A percentile compares a stretch with the other conserved stretches of the same genome.
These are phyloP conservation scores for Caenorhabditis angaria DNA, from an alignment of 2,888 invertebrate genomes.

Conservation along the genomic window DNA sequence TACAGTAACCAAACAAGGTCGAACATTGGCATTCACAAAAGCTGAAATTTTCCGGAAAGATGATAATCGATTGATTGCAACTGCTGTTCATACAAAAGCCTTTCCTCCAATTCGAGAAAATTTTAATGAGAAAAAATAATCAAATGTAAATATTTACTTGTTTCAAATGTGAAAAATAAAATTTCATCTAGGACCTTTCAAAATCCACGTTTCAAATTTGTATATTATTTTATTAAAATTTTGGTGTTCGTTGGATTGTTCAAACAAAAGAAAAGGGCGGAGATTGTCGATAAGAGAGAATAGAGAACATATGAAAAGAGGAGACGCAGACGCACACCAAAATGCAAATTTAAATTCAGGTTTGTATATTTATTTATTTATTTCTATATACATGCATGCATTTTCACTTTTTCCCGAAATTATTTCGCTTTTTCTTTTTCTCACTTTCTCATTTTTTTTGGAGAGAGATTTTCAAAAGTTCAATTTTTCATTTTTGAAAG, in stretches of 20 bases:
- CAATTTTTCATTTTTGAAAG: too few species aligned
- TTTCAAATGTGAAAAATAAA: too few species aligned
- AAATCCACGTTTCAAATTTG: neutral
- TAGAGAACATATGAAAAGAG: neutral
- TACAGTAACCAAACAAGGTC: slow-evolving; percentile 81
- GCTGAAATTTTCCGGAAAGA: slow-evolving; percentile 83
- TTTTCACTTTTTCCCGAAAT: slow-evolving; percentile 2
- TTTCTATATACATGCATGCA: neutral
- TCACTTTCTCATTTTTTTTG: neutral
- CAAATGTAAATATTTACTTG: neutral
- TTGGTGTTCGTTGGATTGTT: neutral
- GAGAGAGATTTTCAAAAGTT: neutral
- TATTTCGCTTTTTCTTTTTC: neutral
- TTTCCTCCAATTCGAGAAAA: slow-evolving; percentile 37
- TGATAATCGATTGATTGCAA: slow-evolving; percentile 81
- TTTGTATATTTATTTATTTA: slow-evolving; percentile 1
- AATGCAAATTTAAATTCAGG: slow-evolving; percentile 2
- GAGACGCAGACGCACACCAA: neutral
- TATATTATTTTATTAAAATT: neutral
- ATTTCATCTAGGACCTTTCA: too few species aligned
- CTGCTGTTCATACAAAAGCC: slow-evolving; percentile 84
- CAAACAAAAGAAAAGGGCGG: neutral
- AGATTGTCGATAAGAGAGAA: neutral
- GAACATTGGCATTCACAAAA: slow-evolving; percentile 69
- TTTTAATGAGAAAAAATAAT: neutral